Conservation (phyloP, 2,888 invertebrate genomes). For the Nephrotoma appendiculata region DNA sequence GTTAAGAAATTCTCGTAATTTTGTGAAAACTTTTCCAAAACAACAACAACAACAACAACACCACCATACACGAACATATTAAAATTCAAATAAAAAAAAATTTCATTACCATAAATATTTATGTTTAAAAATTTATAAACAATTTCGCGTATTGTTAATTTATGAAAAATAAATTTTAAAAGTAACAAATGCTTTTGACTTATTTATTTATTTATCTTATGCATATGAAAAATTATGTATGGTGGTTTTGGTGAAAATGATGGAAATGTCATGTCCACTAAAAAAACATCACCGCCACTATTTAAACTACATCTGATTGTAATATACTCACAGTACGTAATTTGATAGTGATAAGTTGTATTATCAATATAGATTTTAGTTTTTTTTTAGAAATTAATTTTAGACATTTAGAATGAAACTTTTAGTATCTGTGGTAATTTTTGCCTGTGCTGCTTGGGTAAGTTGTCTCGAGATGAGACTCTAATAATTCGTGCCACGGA, state of each 20-base stretch:
- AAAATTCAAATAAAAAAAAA: neutral
- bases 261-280: neutral
- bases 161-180: neutral
- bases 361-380: neutral
- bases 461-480: neutral
- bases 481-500: neutral
- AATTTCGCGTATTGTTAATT: neutral
- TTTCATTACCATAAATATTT: neutral
- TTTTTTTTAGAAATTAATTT: neutral
- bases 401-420: neutral
- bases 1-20: neutral
- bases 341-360: neutral
- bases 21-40: neutral
- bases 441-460: neutral
- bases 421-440: neutral
- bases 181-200: neutral
- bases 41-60: neutral
- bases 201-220: neutral
- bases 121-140: neutral
- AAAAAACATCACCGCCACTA: neutral
- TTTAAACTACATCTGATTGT: neutral
- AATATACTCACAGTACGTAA: neutral
- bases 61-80: neutral
- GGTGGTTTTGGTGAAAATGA: neutral
- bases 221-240: neutral